Base-by-base conservation (phyloP, 2,888 invertebrate species). In the Pycnomerus fuliginosus region DNA sequence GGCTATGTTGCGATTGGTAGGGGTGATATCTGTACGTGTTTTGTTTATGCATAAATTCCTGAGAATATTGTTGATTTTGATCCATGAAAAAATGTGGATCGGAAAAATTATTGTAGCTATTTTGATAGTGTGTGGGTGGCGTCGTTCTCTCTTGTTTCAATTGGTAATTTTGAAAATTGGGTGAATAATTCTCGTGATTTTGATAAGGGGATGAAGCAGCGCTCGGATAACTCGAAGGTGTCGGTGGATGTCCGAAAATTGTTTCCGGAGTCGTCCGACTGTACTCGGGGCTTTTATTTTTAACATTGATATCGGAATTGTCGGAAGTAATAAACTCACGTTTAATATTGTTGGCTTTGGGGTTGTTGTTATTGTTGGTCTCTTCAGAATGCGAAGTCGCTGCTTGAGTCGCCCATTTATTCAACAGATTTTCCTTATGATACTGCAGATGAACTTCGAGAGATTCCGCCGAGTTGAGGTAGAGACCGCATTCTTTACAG, bases 361-460 rank as follows among this genome's bases (percentile, higher is more conserved):
- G 72, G 49, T 69, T 75, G 60, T 74, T 75, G 59, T 74, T 84
- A 71, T 85, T 85, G 65, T 84, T 85, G 51, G 82, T 80, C 53
- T 80, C 78, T 62, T 80, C 80, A 68, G 58, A 50, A 25, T 65
- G 56, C 13, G 62, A 41, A n/a, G 60, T 54, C 2, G 63, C 78
- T 17, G 73, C 68, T 58, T 76, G 82, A 30, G 76, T 79, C 35
- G 81, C 82, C 87, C 87, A 87, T 72, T 84, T 85, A 53, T 79
- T 82, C 64, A 85, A 74, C 58, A 87, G 74, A 65, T 85, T 85
- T 65, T 87, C 86, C 69, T 87, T 85, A 63, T 87, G 64, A 70
- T 88, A 89, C 65, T 84, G 83, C 61, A 87, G 75, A 73, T 89
- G 89, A 52, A 88, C 87, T 62, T 87, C 84, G 55, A 89, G 76